Evolutionary conservation across 2,888 invertebrate species (phyloP).

Genomic region (Tetranychus piercei): DNA sequence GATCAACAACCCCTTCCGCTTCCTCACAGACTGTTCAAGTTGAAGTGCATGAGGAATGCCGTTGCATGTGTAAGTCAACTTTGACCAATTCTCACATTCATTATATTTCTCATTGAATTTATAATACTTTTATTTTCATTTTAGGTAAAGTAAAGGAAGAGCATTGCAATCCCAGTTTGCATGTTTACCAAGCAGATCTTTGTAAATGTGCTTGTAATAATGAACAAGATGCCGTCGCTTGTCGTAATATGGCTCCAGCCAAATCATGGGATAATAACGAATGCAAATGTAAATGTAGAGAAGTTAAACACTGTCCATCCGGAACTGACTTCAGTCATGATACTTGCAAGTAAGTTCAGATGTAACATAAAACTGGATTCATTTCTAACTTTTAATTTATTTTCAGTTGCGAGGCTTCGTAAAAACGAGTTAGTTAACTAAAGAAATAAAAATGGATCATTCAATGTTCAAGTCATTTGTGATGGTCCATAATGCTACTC

Average conservation of each 20-base stretch:
- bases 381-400: too few relatives aligned
- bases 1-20: background rate
- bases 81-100: background rate
- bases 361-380: too few relatives aligned
- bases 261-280: slow-evolving; percentile 6
- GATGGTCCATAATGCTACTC: background rate
- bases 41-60: slow-evolving; percentile 12
- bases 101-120: background rate
- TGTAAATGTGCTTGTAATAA: slow-evolving; percentile 10
- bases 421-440: background rate
- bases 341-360: slow-evolving; percentile 8
- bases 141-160: slow-evolving; percentile 5
- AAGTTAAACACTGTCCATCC: slow-evolving; percentile 1
- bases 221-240: background rate
- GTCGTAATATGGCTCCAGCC: background rate
- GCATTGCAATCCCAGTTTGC: background rate
- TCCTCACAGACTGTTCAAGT: background rate
- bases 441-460: background rate
- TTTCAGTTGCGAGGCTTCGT: background rate
- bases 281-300: slow-evolving; percentile 12
- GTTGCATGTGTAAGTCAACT: slow-evolving; percentile 4
- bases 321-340: slow-evolving; percentile 8
- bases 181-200: background rate
- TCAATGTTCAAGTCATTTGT: background rate
- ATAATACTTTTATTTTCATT: background rate